Base-by-base conservation (phyloP, 1,140 invertebrate genomes). In the Bilobella aurantiaca region DNA sequence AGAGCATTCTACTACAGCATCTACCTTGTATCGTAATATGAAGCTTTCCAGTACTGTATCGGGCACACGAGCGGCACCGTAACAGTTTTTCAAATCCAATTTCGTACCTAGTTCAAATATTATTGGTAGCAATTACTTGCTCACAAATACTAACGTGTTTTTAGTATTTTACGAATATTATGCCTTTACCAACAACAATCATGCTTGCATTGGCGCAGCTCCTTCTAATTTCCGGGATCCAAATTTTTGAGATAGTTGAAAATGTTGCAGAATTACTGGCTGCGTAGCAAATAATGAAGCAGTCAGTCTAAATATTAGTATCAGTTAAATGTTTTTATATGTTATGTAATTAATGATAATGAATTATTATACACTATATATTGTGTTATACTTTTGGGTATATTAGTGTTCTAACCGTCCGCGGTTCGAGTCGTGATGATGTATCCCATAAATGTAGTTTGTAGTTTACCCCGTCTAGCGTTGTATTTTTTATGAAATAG, bases 231-330 rank as follows among this genome's bases (percentile, higher is more conserved):
- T 65, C 64, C 18, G 59, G 63, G 16, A 65, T 25, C 67, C 67
- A 69, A 18, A 46, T 56, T 16, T 27, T 32, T 37, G 65, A 64
- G 21, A 69, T 46, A 31, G 60, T 69, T 23, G 31, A 5, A 46
- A 69, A 65, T 1, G 58, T 65, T 46, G 16, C 18, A 1, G 28
- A n/a, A 47, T 65, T 57, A 25, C 63, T 56, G 3, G 65, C 23
- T 3, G 67, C 28, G 59, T 65, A 69, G 30, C 67, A 69, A 18
- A 65, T 3, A 18, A 69, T 29, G 53, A 69, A 65, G 31, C 63
- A 65, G 28, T 69, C 37, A 23, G 63, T 59, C 67, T 69, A 58
- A 29, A 34, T 49, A 56, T 42, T 30, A 53, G 5, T 53, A 16
- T 23, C 5, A 53, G 21, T 53, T 53, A 16, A 53, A 53, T 5